Base-by-base conservation (phyloP, 2,888 invertebrate genomes). In the Ichneumoninae sp. region DNA sequence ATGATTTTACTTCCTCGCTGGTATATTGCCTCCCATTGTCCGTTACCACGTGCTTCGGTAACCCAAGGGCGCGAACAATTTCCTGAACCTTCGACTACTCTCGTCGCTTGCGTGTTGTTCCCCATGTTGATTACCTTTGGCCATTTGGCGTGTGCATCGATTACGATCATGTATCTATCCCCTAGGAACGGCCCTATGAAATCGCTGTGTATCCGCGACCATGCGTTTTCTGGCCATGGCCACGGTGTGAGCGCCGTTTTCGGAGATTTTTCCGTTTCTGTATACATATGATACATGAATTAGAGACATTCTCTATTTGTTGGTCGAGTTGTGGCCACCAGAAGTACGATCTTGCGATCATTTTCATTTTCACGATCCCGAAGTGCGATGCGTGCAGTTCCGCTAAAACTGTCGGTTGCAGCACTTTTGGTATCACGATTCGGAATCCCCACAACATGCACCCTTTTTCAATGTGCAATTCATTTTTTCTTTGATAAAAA, bases 291-390 rank as follows among this genome's bases (percentile, higher is more conserved):
- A 74, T 60, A 40, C 89, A 88, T 1, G 65, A 13, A 19, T 73
- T 57, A 4, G 73, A 40, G 8, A 73, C 22, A 26, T 73, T 73
- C 22, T 73, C 60, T 16, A 60, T 73, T 3, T 73, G 50, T 8
- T 19, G 79, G 76, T 91, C 89, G 6, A 89, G 75, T 19, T 83
- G 73, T 44, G 84, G 86, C 89, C 89, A 91, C 80, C 87, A 89
- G 19, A 88, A 83, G 75, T 88, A 88, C 7, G 86, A 85, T 13
- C 89, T 60, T 10, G 90, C 89, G 7, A 89, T 57, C 4, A 82
- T 57, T 70, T 90, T 89, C 88, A 89, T 91, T 52, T 87, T 88
- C 1, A 86, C 83, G 10, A 89, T 87, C 0, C 89, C 89, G 13
- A 87, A 36, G 78, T 89, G 88, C 1, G 88, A 88, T 5, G 69